A percentile compares a stretch with the other conserved stretches of the same genome.
Conservation (phyloP, 1,140 invertebrate genomes). For the Metopolophium dirhodum region DNA sequence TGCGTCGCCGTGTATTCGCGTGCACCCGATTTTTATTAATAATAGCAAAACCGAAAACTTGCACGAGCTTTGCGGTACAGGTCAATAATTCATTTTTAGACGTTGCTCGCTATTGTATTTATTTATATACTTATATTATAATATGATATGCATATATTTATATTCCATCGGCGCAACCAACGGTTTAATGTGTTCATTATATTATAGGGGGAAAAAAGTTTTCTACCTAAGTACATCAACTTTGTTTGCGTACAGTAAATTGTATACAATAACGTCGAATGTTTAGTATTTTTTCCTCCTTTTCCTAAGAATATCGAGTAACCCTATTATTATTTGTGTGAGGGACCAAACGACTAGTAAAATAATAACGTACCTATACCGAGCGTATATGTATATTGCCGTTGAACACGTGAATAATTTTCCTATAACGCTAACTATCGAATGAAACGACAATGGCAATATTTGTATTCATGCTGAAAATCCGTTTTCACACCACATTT, state of each 20-base stretch:
- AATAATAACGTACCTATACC: constrained; percentile 17
- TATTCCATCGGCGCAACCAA: neutral
- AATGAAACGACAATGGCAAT: neutral
- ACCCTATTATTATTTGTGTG: constrained; percentile 27
- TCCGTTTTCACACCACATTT: constrained; percentile 23
- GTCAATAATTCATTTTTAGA: neutral
- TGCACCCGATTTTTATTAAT: neutral
- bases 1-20: neutral
- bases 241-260: neutral
- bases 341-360: neutral
- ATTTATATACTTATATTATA: neutral
- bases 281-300: neutral
- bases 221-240: neutral
- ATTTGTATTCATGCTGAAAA: constrained; percentile 37
- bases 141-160: neutral
- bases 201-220: neutral
- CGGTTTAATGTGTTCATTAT: neutral
- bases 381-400: neutral
- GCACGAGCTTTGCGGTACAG: neutral
- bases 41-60: neutral
- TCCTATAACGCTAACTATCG: constrained; percentile 29
- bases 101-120: neutral
- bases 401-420: constrained; percentile 45
- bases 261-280: neutral
- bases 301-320: neutral